A percentile compares a stretch with the other conserved stretches of the same genome.
Evolutionary conservation across 2,888 invertebrate genomes (phyloP).

Genomic region (Ferdinandea cuprea): DNA sequence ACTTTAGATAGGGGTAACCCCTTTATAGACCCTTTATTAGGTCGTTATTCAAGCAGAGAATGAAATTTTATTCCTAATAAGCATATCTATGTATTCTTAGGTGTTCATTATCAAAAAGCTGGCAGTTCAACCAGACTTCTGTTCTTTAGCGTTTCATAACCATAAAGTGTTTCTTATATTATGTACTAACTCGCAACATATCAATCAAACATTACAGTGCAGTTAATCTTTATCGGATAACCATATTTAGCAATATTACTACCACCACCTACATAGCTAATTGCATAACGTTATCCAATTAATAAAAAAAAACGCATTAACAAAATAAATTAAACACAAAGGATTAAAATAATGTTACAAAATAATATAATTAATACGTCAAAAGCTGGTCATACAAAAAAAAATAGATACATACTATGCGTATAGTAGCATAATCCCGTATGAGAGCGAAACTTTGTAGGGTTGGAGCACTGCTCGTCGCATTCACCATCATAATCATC

Average conservation of each 20-base stretch:
- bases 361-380: conserved; percentile 72
- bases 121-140: no score
- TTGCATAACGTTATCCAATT: conserved; percentile 53
- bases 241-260: not conserved
- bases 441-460: conserved; percentile 9
- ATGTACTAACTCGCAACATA: no score
- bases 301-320: conserved; percentile 54
- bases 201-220: no score
- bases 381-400: conserved; percentile 57
- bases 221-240: not conserved
- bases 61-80: no score
- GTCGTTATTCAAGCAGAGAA: no score
- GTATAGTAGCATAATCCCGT: conserved; percentile 9
- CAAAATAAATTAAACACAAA: conserved; percentile 69
- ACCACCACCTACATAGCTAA: conserved; percentile 30
- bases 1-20: no score
- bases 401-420: conserved; percentile 9
- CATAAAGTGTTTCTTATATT: no score
- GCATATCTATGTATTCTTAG: no score
- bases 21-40: no score
- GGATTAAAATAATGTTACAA: conserved; percentile 71
- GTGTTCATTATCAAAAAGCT: no score
- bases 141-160: no score
- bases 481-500: conserved; percentile 37
- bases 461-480: not conserved